A percentile compares a stretch with the other conserved stretches of the same genome.
These are phyloP conservation scores for Trematomus loennbergii DNA, from an alignment of 2,113 vertebrate species.

Conservation along the genomic window DNA sequence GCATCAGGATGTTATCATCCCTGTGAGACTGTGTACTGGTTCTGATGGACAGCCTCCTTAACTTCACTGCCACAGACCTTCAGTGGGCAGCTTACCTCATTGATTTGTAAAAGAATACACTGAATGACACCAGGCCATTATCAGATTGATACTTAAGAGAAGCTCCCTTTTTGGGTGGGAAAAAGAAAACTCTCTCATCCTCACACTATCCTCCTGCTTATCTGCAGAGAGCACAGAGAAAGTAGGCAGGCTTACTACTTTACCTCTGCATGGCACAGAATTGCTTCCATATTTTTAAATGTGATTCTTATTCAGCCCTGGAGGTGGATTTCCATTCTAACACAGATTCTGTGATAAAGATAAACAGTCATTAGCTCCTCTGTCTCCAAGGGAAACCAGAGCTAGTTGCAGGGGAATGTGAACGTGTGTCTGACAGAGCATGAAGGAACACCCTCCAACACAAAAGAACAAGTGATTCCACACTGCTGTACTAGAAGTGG, in stretches of 20 bases:
- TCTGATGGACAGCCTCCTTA: no score
- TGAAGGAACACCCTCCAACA: constrained; percentile 11
- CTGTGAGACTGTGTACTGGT: no score
- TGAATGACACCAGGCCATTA: neutral
- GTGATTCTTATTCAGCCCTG: neutral
- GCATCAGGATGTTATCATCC: no score
- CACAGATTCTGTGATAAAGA: constrained; percentile 34
- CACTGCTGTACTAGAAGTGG: neutral
- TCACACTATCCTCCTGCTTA: no score
- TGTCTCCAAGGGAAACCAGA: constrained; percentile 31
- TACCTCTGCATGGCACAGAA: neutral
- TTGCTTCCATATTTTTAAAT: neutral
- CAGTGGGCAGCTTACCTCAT: neutral
- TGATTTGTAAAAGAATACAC: neutral
- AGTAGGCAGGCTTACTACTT: neutral
- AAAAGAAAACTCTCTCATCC: neutral
- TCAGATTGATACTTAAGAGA: neutral
- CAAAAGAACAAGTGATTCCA: neutral
- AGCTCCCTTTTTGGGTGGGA: neutral
- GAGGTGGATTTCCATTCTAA: neutral
- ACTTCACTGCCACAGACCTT: neutral
- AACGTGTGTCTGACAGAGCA: constrained; percentile 20
- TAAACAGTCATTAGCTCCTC: constrained; percentile 20
- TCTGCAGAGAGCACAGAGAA: neutral
- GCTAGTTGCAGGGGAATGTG: constrained; percentile 42